Evolutionary conservation across 2,888 invertebrate species (phyloP).

Genomic region (Rhamphomyia laevipes): DNA sequence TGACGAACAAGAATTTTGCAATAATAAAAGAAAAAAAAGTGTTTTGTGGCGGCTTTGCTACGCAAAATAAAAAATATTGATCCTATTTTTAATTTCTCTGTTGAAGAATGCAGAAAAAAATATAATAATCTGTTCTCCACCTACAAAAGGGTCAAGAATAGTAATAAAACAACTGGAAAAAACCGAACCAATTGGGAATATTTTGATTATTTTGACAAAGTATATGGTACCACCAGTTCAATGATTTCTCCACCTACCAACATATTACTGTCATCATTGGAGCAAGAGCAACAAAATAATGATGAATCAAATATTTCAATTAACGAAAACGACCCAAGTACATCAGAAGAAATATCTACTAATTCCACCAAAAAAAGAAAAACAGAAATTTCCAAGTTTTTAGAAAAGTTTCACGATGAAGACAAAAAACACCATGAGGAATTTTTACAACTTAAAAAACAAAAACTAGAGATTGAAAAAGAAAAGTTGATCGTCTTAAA

Average conservation of each 20-base stretch:
- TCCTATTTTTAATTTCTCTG: neutral
- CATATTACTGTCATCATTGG: neutral
- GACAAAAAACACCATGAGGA: neutral
- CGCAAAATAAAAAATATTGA: neutral
- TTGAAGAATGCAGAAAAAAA: neutral
- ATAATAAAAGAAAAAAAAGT: neutral
- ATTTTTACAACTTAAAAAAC: neutral
- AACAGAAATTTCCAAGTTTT: neutral
- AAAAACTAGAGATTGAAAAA: neutral
- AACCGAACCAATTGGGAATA: neutral
- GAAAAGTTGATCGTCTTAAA: neutral
- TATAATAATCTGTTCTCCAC: neutral
- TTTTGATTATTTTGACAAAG: neutral
- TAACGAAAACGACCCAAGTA: no score
- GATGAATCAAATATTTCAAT: no score
- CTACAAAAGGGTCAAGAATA: neutral
- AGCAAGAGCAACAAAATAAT: neutral
- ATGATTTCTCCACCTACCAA: neutral
- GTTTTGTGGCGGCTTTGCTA: neutral
- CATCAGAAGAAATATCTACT: no score
- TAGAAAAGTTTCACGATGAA: neutral
- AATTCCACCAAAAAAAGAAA: neutral
- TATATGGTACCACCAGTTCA: neutral
- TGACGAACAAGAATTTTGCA: neutral
- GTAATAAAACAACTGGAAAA: neutral